Conservation (phyloP, 1,140 invertebrate genomes). For the Danaus plexippus region DNA sequence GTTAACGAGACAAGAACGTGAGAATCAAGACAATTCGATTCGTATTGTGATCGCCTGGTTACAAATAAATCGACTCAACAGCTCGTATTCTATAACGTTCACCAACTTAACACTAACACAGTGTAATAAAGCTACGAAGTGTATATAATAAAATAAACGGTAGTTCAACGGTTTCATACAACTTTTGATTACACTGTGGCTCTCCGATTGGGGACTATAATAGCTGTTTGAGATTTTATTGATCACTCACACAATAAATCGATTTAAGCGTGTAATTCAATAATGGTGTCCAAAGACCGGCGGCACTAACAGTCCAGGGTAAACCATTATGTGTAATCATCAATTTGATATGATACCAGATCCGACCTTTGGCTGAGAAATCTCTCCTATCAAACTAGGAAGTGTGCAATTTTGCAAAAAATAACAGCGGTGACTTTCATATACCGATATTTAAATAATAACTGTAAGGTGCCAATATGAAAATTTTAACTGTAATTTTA, state of each 20-base stretch:
- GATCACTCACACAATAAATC: conserved; percentile 43
- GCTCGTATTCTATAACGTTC: conserved; percentile 40
- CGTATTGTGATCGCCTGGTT: conserved; percentile 50
- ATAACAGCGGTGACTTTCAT: conserved; percentile 26
- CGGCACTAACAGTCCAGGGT: conserved; percentile 52
- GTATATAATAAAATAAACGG: conserved; percentile 16
- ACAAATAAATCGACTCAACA: conserved; percentile 62
- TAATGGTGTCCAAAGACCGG: conserved; percentile 62
- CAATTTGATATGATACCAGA: conserved; percentile 45
- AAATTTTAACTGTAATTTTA: too few species aligned
- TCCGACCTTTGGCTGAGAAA: conserved; percentile 38
- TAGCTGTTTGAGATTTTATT: conserved; percentile 29
- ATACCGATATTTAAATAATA: conserved; percentile 6
- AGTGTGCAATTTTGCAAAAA: conserved; percentile 21
- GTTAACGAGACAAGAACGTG: conserved; percentile 64
- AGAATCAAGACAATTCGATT: conserved; percentile 53
- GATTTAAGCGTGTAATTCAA: conserved; percentile 59
- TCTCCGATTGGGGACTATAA: conserved; percentile 43
- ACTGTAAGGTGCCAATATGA: too few species aligned
- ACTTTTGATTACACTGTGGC: conserved; percentile 32
- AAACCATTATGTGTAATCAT: conserved; percentile 57
- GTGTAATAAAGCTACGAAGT: conserved; percentile 26
- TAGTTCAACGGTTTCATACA: conserved; percentile 19
- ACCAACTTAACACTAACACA: conserved; percentile 28
- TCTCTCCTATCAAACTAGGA: conserved; percentile 25